phyloP scores from a whole-genome alignment of 30 jellyfish, hydroid and myxozoan species.

The Hydractinia echinata region DNA sequence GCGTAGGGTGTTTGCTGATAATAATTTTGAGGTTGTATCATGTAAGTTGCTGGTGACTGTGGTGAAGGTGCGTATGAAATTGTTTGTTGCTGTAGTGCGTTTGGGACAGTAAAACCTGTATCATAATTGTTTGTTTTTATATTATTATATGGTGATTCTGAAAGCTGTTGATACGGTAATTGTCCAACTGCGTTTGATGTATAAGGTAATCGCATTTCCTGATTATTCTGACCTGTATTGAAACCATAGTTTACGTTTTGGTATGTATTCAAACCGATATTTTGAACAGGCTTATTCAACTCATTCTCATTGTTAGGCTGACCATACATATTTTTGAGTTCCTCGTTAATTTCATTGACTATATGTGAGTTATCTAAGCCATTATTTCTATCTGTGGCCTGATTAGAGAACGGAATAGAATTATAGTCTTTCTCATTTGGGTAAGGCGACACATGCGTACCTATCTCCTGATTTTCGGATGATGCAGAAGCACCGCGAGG shows the following conservation, averaged over 20 bases:
- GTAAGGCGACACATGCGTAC: neutral
- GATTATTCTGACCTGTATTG: no score
- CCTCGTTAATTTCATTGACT: conserved; percentile 15
- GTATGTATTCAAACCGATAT: neutral
- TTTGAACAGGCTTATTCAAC: neutral
- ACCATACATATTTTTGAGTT: neutral
- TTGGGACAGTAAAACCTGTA: neutral
- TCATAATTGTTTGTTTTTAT: neutral
- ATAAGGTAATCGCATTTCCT: no score
- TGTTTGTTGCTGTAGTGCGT: no score
- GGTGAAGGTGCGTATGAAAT: neutral
- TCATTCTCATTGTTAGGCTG: neutral
- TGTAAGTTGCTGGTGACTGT: neutral
- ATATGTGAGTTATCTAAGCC: neutral
- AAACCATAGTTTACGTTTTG: neutral
- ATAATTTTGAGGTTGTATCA: neutral
- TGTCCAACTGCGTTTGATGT: neutral
- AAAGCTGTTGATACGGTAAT: neutral
- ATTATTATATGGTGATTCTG: neutral
- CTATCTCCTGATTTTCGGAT: neutral
- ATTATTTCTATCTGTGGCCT: neutral
- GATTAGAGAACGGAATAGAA: neutral
- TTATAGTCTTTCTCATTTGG: neutral
- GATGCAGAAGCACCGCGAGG: neutral
- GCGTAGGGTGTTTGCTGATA: neutral